Conservation (phyloP, 1,140 invertebrate genomes). For the Drosophila pallidifrons region DNA sequence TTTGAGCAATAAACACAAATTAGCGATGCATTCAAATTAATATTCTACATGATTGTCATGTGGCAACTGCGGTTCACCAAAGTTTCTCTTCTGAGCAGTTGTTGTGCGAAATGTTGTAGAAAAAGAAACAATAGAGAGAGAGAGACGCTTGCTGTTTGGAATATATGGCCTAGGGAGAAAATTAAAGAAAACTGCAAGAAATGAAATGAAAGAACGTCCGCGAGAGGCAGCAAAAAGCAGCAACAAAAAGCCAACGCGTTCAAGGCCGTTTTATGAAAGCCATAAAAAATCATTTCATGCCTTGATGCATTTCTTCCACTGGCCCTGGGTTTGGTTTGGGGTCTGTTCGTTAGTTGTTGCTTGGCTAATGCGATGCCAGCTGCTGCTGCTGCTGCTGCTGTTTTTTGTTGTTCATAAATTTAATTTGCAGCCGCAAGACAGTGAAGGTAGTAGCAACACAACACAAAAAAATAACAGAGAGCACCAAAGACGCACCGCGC, state of each 20-base stretch:
- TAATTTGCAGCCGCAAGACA: slow-evolving; percentile 43
- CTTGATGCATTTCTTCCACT: slow-evolving; percentile 76
- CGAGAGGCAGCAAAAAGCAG: slow-evolving; percentile 7
- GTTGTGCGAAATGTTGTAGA: slow-evolving; percentile 60
- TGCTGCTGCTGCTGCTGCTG: slow-evolving; percentile 10
- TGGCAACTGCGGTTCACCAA: neutral
- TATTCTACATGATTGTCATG: slow-evolving; percentile 8
- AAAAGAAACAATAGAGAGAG: slow-evolving; percentile 54
- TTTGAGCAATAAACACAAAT: slow-evolving; percentile 36
- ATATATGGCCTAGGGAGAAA: slow-evolving; percentile 4
- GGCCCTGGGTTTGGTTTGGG: slow-evolving; percentile 47
- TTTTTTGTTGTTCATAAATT: slow-evolving; percentile 46
- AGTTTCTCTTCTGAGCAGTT: slow-evolving; percentile 22
- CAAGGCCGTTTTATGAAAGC: slow-evolving; percentile 83
- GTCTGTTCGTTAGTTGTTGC: slow-evolving; percentile 14
- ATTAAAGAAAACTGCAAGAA: slow-evolving; percentile 14
- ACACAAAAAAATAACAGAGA: neutral
- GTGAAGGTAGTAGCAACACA: slow-evolving; percentile 12
- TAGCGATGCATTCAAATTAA: slow-evolving; percentile 46
- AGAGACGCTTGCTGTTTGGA: neutral
- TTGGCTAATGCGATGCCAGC: slow-evolving; percentile 53
- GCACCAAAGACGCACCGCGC: slow-evolving; percentile 4
- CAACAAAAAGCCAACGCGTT: slow-evolving; percentile 40
- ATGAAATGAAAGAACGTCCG: slow-evolving; percentile 56
- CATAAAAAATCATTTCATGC: slow-evolving; percentile 83